These are phyloP conservation scores for Eilema caniola DNA, from an alignment of 2,888 invertebrate species.

Conservation along the genomic window DNA sequence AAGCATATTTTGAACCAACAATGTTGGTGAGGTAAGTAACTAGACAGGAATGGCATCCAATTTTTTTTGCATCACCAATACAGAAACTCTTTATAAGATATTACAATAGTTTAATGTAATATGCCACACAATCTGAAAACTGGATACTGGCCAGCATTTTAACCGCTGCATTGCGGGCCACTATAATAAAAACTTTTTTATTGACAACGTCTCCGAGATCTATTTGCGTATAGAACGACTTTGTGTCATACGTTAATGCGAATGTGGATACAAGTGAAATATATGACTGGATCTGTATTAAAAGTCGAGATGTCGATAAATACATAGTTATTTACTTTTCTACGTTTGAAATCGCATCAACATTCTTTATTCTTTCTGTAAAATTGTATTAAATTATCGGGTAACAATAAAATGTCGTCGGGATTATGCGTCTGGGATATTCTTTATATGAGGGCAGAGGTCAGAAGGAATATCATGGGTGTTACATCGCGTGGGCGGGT, in stretches of 20 bases:
- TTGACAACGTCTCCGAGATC: constrained; percentile 39
- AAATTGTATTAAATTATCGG: constrained; percentile 57
- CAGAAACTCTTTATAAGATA: constrained; percentile 65
- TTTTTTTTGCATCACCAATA: constrained; percentile 27
- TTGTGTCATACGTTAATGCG: constrained; percentile 29
- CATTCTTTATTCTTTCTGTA: constrained; percentile 38
- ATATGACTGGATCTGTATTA: constrained; percentile 36
- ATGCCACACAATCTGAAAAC: constrained; percentile 77
- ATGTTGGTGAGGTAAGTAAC: constrained; percentile 52
- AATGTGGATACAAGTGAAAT: constrained; percentile 39
- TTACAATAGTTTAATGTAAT: constrained; percentile 64
- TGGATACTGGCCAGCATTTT: constrained; percentile 77
- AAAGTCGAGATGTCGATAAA: constrained; percentile 44
- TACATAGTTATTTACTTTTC: constrained; percentile 44
- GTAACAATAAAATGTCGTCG: constrained; percentile 56
- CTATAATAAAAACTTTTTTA: constrained; percentile 48
- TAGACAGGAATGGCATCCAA: constrained; percentile 28
- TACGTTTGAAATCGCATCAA: constrained; percentile 40
- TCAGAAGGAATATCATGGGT: constrained; percentile 76
- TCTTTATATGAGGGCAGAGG: constrained; percentile 78
- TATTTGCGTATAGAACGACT: constrained; percentile 22
- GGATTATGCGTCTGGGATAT: constrained; percentile 57
- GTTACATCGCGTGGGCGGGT: constrained; percentile 80
- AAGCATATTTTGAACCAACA: constrained; percentile 30
- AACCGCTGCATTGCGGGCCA: constrained; percentile 74